A percentile compares a stretch with the other conserved stretches of the same genome.
These are phyloP conservation scores for Odontocerum albicorne DNA, from an alignment of 2,888 invertebrate species.

Conservation along the genomic window DNA sequence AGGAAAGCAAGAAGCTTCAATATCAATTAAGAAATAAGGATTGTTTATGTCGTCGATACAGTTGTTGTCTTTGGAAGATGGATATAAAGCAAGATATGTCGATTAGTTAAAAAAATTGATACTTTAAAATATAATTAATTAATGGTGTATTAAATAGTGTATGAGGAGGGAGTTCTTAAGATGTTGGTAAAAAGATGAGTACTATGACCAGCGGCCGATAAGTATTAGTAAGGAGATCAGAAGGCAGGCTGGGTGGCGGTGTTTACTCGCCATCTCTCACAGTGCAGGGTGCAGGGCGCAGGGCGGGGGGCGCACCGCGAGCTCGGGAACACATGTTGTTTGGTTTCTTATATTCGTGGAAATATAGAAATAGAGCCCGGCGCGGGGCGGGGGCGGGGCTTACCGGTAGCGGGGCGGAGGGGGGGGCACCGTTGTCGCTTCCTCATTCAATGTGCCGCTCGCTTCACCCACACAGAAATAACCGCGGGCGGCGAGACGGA, in stretches of 20 bases:
- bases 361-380: constrained; percentile 18
- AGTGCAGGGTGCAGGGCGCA: constrained; percentile 39
- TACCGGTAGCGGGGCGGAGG: constrained; percentile 40
- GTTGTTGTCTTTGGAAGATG: too few species aligned
- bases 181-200: not conserved
- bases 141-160: constrained; percentile 42
- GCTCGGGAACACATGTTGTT: constrained; percentile 41
- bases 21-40: too few species aligned
- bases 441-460: constrained; percentile 14
- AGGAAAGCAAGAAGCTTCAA: too few species aligned
- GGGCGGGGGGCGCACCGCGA: constrained; percentile 39
- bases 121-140: too few species aligned
- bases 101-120: too few species aligned
- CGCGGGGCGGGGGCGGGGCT: constrained; percentile 37
- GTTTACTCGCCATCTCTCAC: constrained; percentile 1
- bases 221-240: not conserved
- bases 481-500: constrained; percentile 10
- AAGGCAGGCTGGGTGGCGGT: not conserved
- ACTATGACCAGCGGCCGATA: not conserved
- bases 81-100: too few species aligned
- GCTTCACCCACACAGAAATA: constrained; percentile 21
- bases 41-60: too few species aligned
- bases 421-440: constrained; percentile 14
- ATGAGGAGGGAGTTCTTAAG: not conserved
- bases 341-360: constrained; percentile 14